Base-by-base conservation (phyloP, 2,797 vertebrate genomes). In the Sarcoramphus papa region DNA sequence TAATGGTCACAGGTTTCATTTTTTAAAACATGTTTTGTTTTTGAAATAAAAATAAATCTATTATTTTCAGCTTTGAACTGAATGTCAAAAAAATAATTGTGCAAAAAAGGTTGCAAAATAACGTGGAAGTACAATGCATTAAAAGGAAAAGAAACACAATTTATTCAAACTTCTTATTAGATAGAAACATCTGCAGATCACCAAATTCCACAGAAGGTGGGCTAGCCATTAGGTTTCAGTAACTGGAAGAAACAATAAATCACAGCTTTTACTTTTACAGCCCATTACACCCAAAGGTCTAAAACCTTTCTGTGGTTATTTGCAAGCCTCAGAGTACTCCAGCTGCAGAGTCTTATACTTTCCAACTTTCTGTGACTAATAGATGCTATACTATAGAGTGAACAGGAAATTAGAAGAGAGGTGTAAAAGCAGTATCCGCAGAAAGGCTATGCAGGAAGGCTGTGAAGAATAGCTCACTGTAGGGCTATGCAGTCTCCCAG, bases 191-290 rank as follows among this genome's bases (percentile, higher is more conserved):
- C 45, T 95, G 45, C 60, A 85, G 48, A 65, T 65, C 64, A 50
- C 33, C 41, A 47, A 91, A 75, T 63, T 85, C 65, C 54, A 62
- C 50, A 72, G 53, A 90, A 93, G 35, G 33, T 84, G 20, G 41
- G 14, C 30, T 75, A 89, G 65, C 35, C 69, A 40, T 53, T 47
- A 69, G 33, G 22, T 81, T 88, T 90, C 57, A 51, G 85, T 54
- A 92, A 65, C 69, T 73, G 47, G 43, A 92, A 95, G 62, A 94
- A 95, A 91, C 45, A 91, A 84, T 92, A 95, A 92, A 94, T 94
- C 88, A 91, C 62, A 84, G 19, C 50, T 91, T 96, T 93, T 85
- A 13, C 48, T 83, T 96, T 95, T 93, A 90, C 82, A 96, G 94
- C 6, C 77, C 87, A 90, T 94, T 95, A 91, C 82, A 92, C 54